Evolutionary conservation across 2,888 invertebrate species (phyloP), one percentile per base, ranked within the genome.

Genomic region (Chouioia cunea): DNA sequence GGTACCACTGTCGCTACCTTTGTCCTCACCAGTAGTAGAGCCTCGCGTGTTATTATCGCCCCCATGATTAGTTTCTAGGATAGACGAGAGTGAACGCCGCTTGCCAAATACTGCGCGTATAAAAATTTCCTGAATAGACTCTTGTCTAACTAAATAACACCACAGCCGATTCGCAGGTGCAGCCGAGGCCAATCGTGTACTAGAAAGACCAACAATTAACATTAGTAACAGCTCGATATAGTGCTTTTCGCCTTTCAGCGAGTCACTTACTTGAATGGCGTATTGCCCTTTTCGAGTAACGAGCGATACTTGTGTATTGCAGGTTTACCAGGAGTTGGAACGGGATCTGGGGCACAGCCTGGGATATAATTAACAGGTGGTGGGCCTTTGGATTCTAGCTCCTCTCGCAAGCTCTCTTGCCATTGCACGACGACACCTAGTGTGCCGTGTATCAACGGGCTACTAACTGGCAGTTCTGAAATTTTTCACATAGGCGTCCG

Each of bases 101-200:
- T 93, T 93, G 1, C 95, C 94, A 85, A 98, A 99, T 72, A 99
- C 95, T 74, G 97, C 95, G 70, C 97, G 91, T 80, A 99, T 96
- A 86, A 99, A 99, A 69, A 97, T 90, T 78, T 98, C 95, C 85
- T 97, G 97, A 36, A 98, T 94, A 54, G 90, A 87, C 85, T 98
- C 97, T 86, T 99, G 97, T 57, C 94, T 90, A 2, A 99, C 95
- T 74, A 99, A 88, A 85, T 91, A 97, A 81, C 92, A 93, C 99
- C 99, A 99, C 6, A 99, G 87, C 3, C 98, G 90, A 73, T 93
- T 88, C 8, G 93, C 92, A 0, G 91, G 94, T 77, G 91, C 93
- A 0, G 95, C 90, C 52, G 93, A 91, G 69, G 90, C 90, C 65
- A 90, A 88, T 57, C 89, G 89, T 12, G 91, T 88, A 79, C 91